A percentile compares a stretch with the other conserved stretches of the same genome.
phyloP scores from a whole-genome alignment of 30 jellyfish, hydroid and myxozoan genomes.

The Clytia hemisphaerica region DNA sequence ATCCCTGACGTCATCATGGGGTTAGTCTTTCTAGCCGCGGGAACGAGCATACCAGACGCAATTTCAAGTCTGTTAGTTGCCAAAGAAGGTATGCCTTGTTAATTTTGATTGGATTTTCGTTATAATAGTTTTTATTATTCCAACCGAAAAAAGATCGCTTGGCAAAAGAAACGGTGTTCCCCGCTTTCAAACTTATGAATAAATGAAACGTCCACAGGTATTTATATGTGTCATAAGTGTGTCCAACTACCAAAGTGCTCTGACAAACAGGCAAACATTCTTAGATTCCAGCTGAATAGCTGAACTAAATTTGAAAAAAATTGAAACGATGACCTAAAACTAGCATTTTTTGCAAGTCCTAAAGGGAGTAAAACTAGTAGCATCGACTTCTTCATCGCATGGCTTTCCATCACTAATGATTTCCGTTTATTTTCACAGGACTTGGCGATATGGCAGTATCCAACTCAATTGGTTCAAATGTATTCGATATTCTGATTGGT shows the following conservation, averaged over 20 bases:
- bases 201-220: too few species aligned
- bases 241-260: too few species aligned
- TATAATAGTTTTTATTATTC: too few species aligned
- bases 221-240: too few species aligned
- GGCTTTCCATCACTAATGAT: too few species aligned
- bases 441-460: slow-evolving; percentile 92
- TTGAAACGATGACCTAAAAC: too few species aligned
- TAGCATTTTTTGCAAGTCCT: too few species aligned
- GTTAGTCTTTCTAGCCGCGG: slow-evolving; percentile 80
- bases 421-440: slow-evolving; percentile 40
- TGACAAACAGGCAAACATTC: too few species aligned
- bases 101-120: background rate
- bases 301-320: too few species aligned
- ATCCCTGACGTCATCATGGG: slow-evolving; percentile 93
- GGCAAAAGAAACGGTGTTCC: background rate
- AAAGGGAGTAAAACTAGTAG: too few species aligned
- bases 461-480: slow-evolving; percentile 78
- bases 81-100: slow-evolving; percentile 55
- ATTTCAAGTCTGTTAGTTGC: slow-evolving; percentile 83
- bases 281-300: too few species aligned
- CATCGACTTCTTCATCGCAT: too few species aligned
- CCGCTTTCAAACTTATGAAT: background rate
- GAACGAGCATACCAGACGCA: slow-evolving; percentile 90
- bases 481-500: slow-evolving; percentile 73
- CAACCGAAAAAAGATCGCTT: background rate